Conservation (phyloP, 2,888 invertebrate genomes). For the Baccha elongata region DNA sequence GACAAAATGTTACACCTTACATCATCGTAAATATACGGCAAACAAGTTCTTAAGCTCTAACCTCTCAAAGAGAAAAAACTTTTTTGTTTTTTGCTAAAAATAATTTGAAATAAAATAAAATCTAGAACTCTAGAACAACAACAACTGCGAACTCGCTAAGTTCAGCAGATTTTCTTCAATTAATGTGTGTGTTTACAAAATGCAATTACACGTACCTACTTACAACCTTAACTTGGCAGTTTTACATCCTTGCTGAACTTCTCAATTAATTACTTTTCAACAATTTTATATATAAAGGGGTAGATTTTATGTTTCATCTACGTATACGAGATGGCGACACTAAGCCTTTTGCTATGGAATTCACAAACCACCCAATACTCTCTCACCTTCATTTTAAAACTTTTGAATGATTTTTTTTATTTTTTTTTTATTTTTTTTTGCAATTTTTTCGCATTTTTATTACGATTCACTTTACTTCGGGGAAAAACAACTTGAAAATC, state of each 20-base stretch:
- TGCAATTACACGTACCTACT: slow-evolving; percentile 50
- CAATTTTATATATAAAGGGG: slow-evolving; percentile 14
- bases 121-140: neutral
- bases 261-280: slow-evolving; percentile 67
- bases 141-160: slow-evolving; percentile 10
- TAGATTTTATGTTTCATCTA: neutral
- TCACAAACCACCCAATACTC: neutral
- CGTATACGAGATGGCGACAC: slow-evolving; percentile 47
- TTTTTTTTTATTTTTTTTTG: neutral
- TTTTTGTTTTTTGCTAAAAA: too few relatives aligned
- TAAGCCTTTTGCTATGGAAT: neutral
- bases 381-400: slow-evolving; percentile 56
- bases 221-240: neutral
- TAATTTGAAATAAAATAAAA: neutral
- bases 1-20: slow-evolving; percentile 5
- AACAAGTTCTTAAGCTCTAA: neutral
- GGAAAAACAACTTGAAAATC: slow-evolving; percentile 63
- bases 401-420: slow-evolving; percentile 13
- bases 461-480: slow-evolving; percentile 10
- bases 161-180: slow-evolving; percentile 65
- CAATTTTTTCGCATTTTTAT: slow-evolving; percentile 6
- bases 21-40: neutral
- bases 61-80: slow-evolving; percentile 5
- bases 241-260: slow-evolving; percentile 32
- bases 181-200: slow-evolving; percentile 68